These are phyloP conservation scores for Andrena haemorrhoa DNA, from an alignment of 2,888 invertebrate genomes.

Conservation along the genomic window DNA sequence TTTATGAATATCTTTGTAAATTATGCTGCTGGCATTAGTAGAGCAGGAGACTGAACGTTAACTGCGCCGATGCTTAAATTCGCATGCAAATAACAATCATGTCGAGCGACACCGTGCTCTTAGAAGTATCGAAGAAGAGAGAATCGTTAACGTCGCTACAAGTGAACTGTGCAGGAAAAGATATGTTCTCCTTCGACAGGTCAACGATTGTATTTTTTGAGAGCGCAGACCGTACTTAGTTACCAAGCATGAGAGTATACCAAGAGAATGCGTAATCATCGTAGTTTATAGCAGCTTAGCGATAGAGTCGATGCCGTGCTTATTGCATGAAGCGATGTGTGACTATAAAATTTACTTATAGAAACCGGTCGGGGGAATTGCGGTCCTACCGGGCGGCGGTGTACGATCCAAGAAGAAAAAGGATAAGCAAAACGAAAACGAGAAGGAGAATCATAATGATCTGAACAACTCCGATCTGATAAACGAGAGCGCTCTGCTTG, in stretches of 20 bases:
- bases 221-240: slow-evolving; percentile 74
- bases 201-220: slow-evolving; percentile 62
- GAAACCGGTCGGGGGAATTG: slow-evolving; percentile 94
- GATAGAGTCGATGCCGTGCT: slow-evolving; percentile 68
- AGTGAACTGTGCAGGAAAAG: slow-evolving; percentile 33
- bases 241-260: slow-evolving; percentile 57
- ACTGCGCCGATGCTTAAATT: slow-evolving; percentile 33
- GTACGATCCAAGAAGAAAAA: slow-evolving; percentile 86
- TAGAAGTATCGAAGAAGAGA: slow-evolving; percentile 10
- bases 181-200: slow-evolving; percentile 10
- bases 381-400: slow-evolving; percentile 91
- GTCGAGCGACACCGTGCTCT: slow-evolving; percentile 4
- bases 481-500: slow-evolving; percentile 79
- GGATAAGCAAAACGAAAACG: slow-evolving; percentile 87
- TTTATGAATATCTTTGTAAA: slow-evolving; percentile 12
- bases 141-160: background rate
- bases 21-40: background rate
- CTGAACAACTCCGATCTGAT: slow-evolving; percentile 84
- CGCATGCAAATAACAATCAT: slow-evolving; percentile 46
- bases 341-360: slow-evolving; percentile 85
- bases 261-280: slow-evolving; percentile 38
- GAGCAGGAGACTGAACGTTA: slow-evolving; percentile 10
- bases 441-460: slow-evolving; percentile 86
- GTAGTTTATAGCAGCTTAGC: slow-evolving; percentile 53
- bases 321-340: slow-evolving; percentile 81